Conservation (phyloP, 2,113 vertebrate genomes). For the Fregetta grallaria region DNA sequence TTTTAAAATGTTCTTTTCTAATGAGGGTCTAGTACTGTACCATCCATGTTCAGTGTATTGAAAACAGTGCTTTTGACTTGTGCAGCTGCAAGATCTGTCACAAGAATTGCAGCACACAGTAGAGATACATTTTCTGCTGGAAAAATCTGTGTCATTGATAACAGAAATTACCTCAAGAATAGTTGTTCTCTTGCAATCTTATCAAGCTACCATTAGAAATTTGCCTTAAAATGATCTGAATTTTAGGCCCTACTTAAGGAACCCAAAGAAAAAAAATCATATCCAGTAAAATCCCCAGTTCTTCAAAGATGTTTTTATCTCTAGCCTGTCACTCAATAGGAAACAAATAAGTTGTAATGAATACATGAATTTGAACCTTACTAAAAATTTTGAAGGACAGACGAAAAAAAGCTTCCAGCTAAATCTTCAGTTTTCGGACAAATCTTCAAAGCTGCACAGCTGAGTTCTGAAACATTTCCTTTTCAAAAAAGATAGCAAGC, state of each 20-base stretch:
- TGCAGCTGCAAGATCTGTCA: neutral
- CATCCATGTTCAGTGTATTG: neutral
- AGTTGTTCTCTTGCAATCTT: neutral
- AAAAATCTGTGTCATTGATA: neutral
- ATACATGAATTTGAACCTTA: neutral
- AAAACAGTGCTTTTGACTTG: neutral
- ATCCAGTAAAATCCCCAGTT: neutral
- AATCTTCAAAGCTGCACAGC: neutral
- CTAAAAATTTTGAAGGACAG: neutral
- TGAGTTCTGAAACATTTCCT: neutral
- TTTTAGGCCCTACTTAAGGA: neutral
- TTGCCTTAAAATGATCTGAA: neutral
- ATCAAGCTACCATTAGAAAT: neutral
- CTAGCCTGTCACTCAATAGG: neutral
- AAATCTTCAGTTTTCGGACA: neutral
- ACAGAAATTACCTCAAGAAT: neutral
- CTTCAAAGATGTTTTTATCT: neutral
- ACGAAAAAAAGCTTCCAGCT: neutral
- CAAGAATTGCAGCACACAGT: neutral
- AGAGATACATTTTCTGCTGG: neutral
- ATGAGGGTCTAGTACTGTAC: neutral
- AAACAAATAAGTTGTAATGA: constrained; percentile 22
- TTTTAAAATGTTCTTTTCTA: neutral
- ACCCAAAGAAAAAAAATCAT: neutral
- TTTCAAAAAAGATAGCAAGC: neutral